Evolutionary conservation across 1,140 invertebrate genomes (phyloP).

Genomic region (Plectrocnemia conspersa): DNA sequence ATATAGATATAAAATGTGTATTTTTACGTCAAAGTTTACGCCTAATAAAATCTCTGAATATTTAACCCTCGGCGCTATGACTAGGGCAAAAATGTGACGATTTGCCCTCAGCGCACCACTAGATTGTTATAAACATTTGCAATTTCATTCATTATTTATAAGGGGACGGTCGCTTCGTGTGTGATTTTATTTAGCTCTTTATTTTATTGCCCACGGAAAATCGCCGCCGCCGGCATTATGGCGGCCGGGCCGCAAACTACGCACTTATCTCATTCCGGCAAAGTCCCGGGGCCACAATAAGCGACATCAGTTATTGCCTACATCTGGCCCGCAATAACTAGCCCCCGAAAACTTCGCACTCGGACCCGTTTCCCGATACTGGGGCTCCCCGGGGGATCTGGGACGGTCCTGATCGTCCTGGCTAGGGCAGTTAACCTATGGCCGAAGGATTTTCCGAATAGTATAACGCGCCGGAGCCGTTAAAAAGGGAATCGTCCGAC

Average conservation of each 20-base stretch:
- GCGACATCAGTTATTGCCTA: slow-evolving; percentile 35
- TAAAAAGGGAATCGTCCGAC: too few species aligned
- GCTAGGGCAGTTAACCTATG: too few species aligned
- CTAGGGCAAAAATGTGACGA: too few species aligned
- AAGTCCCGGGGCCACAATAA: slow-evolving; percentile 31
- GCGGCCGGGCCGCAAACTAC: slow-evolving; percentile 29
- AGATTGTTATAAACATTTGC: slow-evolving; percentile 32
- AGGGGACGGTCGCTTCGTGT: slow-evolving; percentile 26
- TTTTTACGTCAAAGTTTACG: too few species aligned
- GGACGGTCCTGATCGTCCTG: too few species aligned
- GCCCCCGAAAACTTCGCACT: slow-evolving; percentile 25
- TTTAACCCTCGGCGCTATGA: too few species aligned
- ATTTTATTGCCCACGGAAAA: slow-evolving; percentile 30
- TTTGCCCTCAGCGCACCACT: too few species aligned
- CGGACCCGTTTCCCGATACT: slow-evolving; percentile 21
- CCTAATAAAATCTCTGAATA: too few species aligned
- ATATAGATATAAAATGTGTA: too few species aligned
- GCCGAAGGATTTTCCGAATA: too few species aligned
- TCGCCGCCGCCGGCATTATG: slow-evolving; percentile 27
- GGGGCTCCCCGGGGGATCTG: slow-evolving; percentile 23
- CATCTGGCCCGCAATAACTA: slow-evolving; percentile 32
- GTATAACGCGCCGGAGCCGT: too few species aligned
- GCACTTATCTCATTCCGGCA: slow-evolving; percentile 27
- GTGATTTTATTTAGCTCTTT: slow-evolving; percentile 32
- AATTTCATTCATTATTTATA: slow-evolving; percentile 34